Conservation (phyloP, 2,797 vertebrate genomes). For the Scleropages formosus region DNA sequence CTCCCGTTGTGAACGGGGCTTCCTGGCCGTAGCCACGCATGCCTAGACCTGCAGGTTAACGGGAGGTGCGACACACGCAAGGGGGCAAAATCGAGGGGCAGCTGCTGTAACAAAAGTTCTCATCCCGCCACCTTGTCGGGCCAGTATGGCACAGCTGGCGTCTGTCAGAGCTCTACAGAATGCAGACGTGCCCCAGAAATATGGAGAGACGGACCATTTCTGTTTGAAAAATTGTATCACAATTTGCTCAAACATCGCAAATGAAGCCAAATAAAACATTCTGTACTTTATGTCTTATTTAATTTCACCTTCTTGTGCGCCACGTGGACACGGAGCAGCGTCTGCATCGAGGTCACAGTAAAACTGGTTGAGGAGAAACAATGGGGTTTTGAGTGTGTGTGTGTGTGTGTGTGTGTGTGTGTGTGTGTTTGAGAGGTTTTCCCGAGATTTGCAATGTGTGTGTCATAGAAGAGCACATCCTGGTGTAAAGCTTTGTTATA, state of each 20-base stretch:
- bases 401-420: not conserved
- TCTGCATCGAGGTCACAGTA: not conserved
- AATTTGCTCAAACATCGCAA: constrained; percentile 40
- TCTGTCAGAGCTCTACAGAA: constrained; percentile 25
- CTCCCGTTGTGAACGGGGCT: not conserved
- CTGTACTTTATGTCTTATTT: constrained; percentile 45
- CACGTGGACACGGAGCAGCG: not conserved
- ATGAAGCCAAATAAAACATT: constrained; percentile 52
- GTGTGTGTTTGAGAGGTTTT: not conserved
- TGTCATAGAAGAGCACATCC: constrained; percentile 2
- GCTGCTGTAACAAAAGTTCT: constrained; percentile 28
- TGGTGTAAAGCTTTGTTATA: constrained; percentile 13
- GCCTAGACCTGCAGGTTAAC: not conserved
- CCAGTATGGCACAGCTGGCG: constrained; percentile 7
- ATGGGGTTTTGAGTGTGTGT: constrained; percentile 9
- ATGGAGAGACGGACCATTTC: constrained; percentile 23
- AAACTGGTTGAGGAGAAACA: not conserved
- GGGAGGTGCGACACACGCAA: not conserved
- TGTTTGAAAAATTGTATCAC: constrained; percentile 36
- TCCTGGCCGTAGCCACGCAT: not conserved
- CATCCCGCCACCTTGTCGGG: constrained; percentile 1
- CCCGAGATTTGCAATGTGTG: too few relatives aligned
- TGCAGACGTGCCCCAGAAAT: constrained; percentile 29
- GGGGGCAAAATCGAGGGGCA: not conserved
- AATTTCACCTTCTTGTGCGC: constrained; percentile 42